Percentiles rank a stretch among this genome's conserved stretches.
Conservation (phyloP, 2,888 invertebrate species). For the Cryptocheilus praepositus region DNA sequence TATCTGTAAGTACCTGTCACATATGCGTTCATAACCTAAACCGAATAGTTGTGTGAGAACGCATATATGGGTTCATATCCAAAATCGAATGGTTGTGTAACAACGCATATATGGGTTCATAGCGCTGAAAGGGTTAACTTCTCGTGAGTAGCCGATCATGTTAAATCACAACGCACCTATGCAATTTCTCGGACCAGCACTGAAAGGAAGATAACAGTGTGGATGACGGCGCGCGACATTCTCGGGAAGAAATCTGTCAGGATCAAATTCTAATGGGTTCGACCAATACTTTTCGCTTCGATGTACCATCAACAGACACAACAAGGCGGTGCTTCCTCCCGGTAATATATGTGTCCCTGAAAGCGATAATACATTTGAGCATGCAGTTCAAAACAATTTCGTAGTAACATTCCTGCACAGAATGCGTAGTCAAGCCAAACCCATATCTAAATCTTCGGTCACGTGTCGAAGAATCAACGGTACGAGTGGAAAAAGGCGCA, state of each 20-base stretch:
- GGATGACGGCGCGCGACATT: conserved; percentile 53
- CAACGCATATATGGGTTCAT: too few species aligned
- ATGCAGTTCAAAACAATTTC: neutral
- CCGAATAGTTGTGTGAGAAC: too few species aligned
- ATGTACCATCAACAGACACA: conserved; percentile 41
- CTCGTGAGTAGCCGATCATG: neutral
- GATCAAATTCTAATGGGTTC: conserved; percentile 55
- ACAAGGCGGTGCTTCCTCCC: conserved; percentile 35
- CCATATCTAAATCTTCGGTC: conserved; percentile 75
- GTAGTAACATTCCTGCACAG: neutral
- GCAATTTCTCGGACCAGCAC: conserved; percentile 51
- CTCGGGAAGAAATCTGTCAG: conserved; percentile 57
- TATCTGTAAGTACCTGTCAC: too few species aligned
- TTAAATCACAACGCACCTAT: conserved; percentile 29
- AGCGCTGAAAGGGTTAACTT: too few species aligned
- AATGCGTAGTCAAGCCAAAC: conserved; percentile 58
- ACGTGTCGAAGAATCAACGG: conserved; percentile 76
- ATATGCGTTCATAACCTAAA: too few species aligned
- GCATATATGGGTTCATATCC: too few species aligned
- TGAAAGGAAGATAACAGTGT: conserved; percentile 26
- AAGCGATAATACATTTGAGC: neutral
- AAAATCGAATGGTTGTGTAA: too few species aligned
- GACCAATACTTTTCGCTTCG: conserved; percentile 46
- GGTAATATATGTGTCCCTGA: conserved; percentile 42
- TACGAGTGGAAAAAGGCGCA: conserved; percentile 78